Evolutionary conservation across 2,797 vertebrate species (phyloP).

Genomic region (Chelon auratus): DNA sequence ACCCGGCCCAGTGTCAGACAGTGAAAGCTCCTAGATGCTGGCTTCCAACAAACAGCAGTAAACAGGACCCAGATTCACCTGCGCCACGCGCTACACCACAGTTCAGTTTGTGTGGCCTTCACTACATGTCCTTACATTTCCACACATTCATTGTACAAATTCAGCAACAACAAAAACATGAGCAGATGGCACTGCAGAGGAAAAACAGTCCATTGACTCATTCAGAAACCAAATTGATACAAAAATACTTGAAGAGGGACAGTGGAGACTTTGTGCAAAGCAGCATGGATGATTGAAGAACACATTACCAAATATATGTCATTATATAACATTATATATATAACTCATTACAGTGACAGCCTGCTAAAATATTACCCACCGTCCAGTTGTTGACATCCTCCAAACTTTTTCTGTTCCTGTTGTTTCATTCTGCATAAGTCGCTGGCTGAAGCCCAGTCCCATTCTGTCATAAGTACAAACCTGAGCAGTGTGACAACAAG

Average conservation of each 20-base stretch:
- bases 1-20: background rate
- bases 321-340: background rate
- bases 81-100: background rate
- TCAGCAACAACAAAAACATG: background rate
- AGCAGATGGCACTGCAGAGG: slow-evolving; percentile 1
- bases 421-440: slow-evolving; percentile 82
- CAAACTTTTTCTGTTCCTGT: slow-evolving; percentile 85
- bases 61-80: background rate
- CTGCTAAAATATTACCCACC: slow-evolving; percentile 57
- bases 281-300: background rate
- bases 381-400: slow-evolving; percentile 85
- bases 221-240: slow-evolving; percentile 12
- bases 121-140: background rate
- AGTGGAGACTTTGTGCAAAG: background rate
- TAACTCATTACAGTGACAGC: background rate
- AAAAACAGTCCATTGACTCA: slow-evolving; percentile 6
- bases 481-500: slow-evolving; percentile 67
- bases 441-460: slow-evolving; percentile 86
- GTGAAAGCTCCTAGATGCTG: background rate
- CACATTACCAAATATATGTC: background rate
- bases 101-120: background rate
- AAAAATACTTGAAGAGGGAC: background rate
- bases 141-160: slow-evolving; percentile 6
- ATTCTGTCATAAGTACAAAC: slow-evolving; percentile 87
- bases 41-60: background rate